Percentiles rank a stretch among this genome's conserved stretches.
These are phyloP conservation scores for Camelus bactrianus DNA, from an alignment of 2,113 vertebrate species.

Conservation along the genomic window DNA sequence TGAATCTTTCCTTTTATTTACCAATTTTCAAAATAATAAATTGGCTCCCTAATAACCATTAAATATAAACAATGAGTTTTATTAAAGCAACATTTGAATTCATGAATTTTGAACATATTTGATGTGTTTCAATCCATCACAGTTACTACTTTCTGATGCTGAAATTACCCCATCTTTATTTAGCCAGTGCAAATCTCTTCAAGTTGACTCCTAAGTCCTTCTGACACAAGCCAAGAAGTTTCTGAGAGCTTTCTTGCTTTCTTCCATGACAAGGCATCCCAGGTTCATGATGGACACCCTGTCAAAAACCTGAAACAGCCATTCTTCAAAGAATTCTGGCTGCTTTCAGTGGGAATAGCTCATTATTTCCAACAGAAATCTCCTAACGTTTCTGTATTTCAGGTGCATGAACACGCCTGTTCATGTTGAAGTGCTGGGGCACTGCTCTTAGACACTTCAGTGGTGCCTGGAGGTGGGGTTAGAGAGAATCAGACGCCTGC, in stretches of 20 bases:
- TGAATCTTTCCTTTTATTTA: constrained; percentile 48
- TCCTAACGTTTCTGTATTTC: neutral
- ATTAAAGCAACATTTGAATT: neutral
- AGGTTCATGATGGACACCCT: neutral
- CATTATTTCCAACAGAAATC: neutral
- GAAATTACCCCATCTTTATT: neutral
- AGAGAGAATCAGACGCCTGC: neutral
- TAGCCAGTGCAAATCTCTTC: neutral
- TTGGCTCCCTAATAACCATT: neutral
- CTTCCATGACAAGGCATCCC: neutral
- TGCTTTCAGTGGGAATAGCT: neutral
- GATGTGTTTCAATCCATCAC: neutral
- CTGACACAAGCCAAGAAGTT: neutral
- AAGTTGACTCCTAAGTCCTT: neutral
- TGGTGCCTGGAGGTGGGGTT: neutral
- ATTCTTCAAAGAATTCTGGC: constrained; percentile 12
- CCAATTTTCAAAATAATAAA: constrained; percentile 24
- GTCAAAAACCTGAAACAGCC: neutral
- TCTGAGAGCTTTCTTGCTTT: neutral
- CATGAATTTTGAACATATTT: neutral
- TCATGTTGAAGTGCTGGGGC: neutral
- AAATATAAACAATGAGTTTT: neutral
- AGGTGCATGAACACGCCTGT: neutral
- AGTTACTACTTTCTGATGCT: neutral
- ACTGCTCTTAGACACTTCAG: neutral